Evolutionary conservation across 2,888 invertebrate species (phyloP).

Genomic region (Pseudococcus longispinus): DNA sequence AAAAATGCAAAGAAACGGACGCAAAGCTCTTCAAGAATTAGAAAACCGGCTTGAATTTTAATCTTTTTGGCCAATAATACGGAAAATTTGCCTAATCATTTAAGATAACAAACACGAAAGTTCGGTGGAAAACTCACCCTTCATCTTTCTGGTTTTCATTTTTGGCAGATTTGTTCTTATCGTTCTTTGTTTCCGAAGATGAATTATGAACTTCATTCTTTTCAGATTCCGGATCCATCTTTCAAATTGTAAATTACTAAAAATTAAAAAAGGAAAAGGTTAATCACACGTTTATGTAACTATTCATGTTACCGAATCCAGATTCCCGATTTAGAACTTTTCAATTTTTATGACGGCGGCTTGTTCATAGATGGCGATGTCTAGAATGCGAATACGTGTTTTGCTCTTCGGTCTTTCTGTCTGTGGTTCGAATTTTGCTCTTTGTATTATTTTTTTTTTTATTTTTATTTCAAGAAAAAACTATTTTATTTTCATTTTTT

Average conservation of each 20-base stretch:
- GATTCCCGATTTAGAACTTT: neutral
- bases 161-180: neutral
- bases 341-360: neutral
- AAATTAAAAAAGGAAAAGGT: neutral
- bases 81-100: neutral
- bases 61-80: neutral
- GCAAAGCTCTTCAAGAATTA: neutral
- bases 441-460: neutral
- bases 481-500: too few relatives aligned
- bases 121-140: neutral
- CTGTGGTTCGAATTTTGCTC: neutral
- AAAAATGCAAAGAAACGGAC: neutral
- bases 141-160: slow-evolving; percentile 23
- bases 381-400: neutral
- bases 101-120: neutral
- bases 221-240: neutral
- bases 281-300: slow-evolving; percentile 29
- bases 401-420: neutral
- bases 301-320: neutral
- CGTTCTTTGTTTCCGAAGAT: neutral
- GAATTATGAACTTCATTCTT: neutral
- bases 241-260: neutral
- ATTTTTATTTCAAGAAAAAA: neutral
- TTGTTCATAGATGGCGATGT: neutral
- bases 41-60: neutral